Base-by-base conservation (phyloP, 2,888 invertebrate genomes). In the Mermis nigrescens region DNA sequence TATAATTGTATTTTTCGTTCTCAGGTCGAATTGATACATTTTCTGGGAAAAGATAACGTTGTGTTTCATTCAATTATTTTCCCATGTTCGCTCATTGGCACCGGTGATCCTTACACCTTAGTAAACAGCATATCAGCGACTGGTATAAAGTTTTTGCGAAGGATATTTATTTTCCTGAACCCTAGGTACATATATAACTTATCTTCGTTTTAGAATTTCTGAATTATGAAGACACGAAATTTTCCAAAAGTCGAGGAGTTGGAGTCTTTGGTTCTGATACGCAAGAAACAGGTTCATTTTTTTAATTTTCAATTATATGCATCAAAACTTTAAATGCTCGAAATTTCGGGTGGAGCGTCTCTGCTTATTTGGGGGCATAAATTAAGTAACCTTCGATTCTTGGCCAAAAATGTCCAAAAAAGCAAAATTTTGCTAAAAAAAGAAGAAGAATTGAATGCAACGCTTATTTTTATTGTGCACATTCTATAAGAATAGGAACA, bases 21-120 rank as follows among this genome's bases (percentile, higher is more conserved):
- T 31, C 62, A 74, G 73, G 74, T 78, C 4, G 82, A 83, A 62
- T 76, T 91, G 56, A 94, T 86, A 75, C 86, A 98, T 71, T 99
- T 99, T 74, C 91, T 99, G 85, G 98, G 92, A 0, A 98, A 98
- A 73, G 98, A 98, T 76, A 98, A 99, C 76, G 95, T 98, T 1
- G 95, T 95, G n/a, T 98, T 98, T 78, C 98, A 98, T 77, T 82
- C 84, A 2, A 85, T 99, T 31, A 86, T 98, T 80, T 98, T 98
- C 76, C 98, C 98, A 1, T 84, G 87, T 32, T 82, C 84, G 1
- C 76, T 88, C 45, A 73, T 95, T 58, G 94, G 90, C 0, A 82
- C 87, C 46, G 81, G 85, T 68, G 82, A 86, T 69, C 83, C 83
- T 0, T 86, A 86, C 72, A 82, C 83, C 0, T 75, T 86, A 3